phyloP scores from a whole-genome alignment of 2,888 invertebrate genomes.

The Philereme vetulata region DNA sequence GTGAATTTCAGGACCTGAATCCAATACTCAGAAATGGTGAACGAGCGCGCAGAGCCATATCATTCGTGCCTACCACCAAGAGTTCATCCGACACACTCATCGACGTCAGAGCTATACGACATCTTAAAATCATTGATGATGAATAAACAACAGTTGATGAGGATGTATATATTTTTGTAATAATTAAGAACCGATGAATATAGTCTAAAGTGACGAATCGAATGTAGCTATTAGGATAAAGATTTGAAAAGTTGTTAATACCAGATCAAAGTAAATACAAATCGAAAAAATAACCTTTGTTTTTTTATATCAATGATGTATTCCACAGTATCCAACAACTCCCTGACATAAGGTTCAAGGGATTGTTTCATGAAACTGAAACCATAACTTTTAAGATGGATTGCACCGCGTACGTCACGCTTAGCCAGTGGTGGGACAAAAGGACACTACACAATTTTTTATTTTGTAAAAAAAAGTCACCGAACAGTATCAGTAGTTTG shows the following conservation, averaged over 20 bases:
- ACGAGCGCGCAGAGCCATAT: slow-evolving; percentile 86
- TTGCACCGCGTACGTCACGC: no score
- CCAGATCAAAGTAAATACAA: not conserved
- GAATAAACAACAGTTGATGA: slow-evolving; percentile 49
- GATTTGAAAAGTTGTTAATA: not conserved
- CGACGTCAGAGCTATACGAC: slow-evolving; percentile 71
- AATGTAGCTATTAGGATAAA: no score
- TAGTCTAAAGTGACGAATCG: no score
- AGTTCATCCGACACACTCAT: slow-evolving; percentile 79
- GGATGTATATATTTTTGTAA: not conserved
- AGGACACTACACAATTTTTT: no score
- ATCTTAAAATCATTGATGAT: slow-evolving; percentile 67
- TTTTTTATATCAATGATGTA: slow-evolving; percentile 56
- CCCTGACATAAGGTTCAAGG: no score
- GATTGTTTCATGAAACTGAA: no score
- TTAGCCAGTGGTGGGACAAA: no score
- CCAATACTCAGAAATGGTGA: slow-evolving; percentile 84
- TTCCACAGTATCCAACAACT: no score
- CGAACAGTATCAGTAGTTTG: no score
- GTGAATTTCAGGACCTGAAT: slow-evolving; percentile 68
- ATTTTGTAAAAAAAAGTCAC: no score
- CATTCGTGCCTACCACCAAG: slow-evolving; percentile 87
- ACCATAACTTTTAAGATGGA: no score
- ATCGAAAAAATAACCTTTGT: not conserved
- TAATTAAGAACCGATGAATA: not conserved